Evolutionary conservation across 2,797 vertebrate species (phyloP), one percentile per base, ranked within the genome.

Genomic region (Chloroceryle amazona): DNA sequence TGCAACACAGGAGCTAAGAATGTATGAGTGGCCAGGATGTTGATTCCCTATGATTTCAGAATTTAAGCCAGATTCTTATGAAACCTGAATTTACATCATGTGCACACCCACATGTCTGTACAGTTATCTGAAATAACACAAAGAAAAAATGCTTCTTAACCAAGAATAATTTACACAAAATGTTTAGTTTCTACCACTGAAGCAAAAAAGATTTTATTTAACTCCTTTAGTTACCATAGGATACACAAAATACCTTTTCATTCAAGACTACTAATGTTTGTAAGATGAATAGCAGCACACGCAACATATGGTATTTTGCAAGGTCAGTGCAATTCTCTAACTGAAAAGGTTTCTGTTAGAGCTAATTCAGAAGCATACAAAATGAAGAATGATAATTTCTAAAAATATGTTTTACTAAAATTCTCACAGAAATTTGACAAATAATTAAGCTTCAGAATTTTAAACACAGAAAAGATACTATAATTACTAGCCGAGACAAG

Each of bases 241-340:
- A 86, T 62, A 91, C 86, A 94, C 54, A 67, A 33, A 94, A 95
- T 66, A 93, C 44, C 74, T 87, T 85, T 57, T 81, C 57, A 87
- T 91, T 92, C 37, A 93, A 73, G 66, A 82, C 76, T 89, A 60
- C 79, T 86, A 63, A 84, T 90, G 80, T 90, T 90, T 78, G 28
- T 62, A 76, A 58, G 78, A 81, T 67, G 58, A 93, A 90, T 29
- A 67, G 76, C 85, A 89, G 81, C 88, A 95, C 49, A 86, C 49
- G 89, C 90, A 95, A 93, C 90, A 92, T 88, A 90, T 47, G 81
- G 47, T 67, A 84, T 92, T 89, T 96, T 93, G 84, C 47, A 81
- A 95, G 87, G 91, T 84, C 85, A 86, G 67, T 82, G 72, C 23
- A 70, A 65, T 94, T 89, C 93, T 95, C 76, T 54, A 74, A 60